phyloP scores from a whole-genome alignment of 2,113 vertebrate genomes.

The Calidris pugnax region DNA sequence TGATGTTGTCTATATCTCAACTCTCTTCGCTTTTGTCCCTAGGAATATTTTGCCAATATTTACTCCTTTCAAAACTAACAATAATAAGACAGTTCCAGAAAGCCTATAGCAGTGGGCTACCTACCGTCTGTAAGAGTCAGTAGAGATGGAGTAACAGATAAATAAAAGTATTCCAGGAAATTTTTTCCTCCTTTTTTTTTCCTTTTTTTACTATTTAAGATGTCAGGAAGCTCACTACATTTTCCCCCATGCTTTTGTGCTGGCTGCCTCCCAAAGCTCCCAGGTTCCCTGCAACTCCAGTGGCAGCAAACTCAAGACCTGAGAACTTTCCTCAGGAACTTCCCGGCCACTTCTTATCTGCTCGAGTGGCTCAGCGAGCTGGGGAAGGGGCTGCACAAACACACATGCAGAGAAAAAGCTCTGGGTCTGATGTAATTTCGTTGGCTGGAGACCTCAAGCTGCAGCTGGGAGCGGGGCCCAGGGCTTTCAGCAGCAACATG shows the following conservation, averaged over 20 bases:
- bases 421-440: background rate
- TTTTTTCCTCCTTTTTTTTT: background rate
- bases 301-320: background rate
- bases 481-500: conserved; percentile 35
- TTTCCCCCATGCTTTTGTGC: background rate
- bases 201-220: background rate
- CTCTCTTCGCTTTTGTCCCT: background rate
- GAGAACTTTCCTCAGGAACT: background rate
- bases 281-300: background rate
- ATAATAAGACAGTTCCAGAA: background rate
- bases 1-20: background rate
- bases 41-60: background rate
- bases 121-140: background rate
- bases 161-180: background rate
- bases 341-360: background rate
- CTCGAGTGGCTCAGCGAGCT: background rate
- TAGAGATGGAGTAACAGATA: background rate
- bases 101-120: background rate
- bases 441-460: background rate
- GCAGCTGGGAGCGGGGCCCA: background rate
- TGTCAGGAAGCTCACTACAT: background rate
- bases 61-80: background rate
- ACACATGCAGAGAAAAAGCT: background rate
- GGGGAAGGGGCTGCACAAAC: background rate
- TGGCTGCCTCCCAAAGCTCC: background rate